Base-by-base conservation (phyloP, 1,140 invertebrate species). In the Tenebrio molitor region DNA sequence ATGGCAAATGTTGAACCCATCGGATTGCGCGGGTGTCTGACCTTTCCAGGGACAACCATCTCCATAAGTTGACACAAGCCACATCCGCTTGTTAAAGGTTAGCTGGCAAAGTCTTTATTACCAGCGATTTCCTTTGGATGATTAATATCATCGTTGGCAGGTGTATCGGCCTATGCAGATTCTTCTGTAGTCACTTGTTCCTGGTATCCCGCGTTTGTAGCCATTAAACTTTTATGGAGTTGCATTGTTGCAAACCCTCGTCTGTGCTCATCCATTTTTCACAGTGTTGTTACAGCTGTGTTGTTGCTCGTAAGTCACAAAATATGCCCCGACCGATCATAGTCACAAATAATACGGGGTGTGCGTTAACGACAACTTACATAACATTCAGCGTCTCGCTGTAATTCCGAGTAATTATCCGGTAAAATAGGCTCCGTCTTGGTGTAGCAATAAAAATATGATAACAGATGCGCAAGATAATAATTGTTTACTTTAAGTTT, bases 41-140 rank as follows among this genome's bases (percentile, higher is more conserved):
- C 73, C 73, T 74, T 63, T 69, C 36, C 68, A 69, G 44, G 68
- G 68, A 17, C 68, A 69, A 62, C 41, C 68, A 71, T 74, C 25
- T 44, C 41, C 34, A 63, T 64, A 53, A 21, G 39, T 64, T 41
- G 34, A 34, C 53, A 36, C 33, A 34, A 58, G 62, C 64, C 73
- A 71, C 33, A 71, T 74, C 73, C 69, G 73, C 62, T 69, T 64
- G 63, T 63, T 62, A 69, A 69, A 70, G 50, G 41, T 70, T 70
- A 53, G 25, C 63, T 67, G 15, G 25, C 23, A 62, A 58, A 58
- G 50, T 65, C 50, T 74, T 74, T 70, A 70, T 70, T 69, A 74
- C 72, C 41, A 53, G 42, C 64, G 42, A 70, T 70, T 74, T 74
- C 72, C 72, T 74, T 53, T 33, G 36, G 29, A 53, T 72, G 70